Evolutionary conservation across 2,113 vertebrate genomes (phyloP).

Genomic region (Ictalurus furcatus): DNA sequence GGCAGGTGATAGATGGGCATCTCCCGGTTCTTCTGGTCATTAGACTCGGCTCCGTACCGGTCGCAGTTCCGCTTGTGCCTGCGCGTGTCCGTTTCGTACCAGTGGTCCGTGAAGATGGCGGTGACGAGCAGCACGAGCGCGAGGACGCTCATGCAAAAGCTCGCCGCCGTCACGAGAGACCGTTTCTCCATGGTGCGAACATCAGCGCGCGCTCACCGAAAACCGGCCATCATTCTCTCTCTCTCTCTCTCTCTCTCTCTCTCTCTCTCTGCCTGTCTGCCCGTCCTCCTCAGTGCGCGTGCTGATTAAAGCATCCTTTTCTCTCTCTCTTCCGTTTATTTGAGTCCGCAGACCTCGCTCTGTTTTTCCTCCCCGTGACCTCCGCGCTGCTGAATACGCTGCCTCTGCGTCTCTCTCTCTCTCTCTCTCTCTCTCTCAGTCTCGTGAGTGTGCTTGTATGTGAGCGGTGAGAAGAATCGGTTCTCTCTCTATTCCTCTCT

Average conservation of each 20-base stretch:
- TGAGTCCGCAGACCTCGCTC: background rate
- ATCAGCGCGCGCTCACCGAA: conserved; percentile 50
- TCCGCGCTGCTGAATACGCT: conserved; percentile 3
- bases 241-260: background rate
- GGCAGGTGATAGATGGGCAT: conserved; percentile 91
- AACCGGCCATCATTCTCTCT: background rate
- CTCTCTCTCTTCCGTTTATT: conserved; percentile 8
- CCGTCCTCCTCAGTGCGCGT: background rate
- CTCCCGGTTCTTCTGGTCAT: conserved; percentile 84
- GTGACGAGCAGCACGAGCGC: conserved; percentile 79
- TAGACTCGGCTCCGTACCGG: conserved; percentile 75
- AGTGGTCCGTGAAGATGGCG: conserved; percentile 84
- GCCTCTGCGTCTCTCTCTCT: background rate
- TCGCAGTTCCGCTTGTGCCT: conserved; percentile 86
- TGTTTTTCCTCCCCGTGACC: conserved; percentile 3
- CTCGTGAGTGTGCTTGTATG: conserved; percentile 17
- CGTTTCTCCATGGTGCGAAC: conserved; percentile 72
- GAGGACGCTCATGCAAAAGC: conserved; percentile 73
- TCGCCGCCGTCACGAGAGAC: conserved; percentile 29
- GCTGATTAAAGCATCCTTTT: conserved; percentile 20
- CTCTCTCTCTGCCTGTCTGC: background rate
- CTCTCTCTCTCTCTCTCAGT: background rate
- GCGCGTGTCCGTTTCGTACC: conserved; percentile 87
- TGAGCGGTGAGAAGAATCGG: background rate
- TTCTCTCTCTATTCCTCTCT: background rate